phyloP scores from a whole-genome alignment of 2,888 invertebrate species.

The Macrosoma leucophasiata region DNA sequence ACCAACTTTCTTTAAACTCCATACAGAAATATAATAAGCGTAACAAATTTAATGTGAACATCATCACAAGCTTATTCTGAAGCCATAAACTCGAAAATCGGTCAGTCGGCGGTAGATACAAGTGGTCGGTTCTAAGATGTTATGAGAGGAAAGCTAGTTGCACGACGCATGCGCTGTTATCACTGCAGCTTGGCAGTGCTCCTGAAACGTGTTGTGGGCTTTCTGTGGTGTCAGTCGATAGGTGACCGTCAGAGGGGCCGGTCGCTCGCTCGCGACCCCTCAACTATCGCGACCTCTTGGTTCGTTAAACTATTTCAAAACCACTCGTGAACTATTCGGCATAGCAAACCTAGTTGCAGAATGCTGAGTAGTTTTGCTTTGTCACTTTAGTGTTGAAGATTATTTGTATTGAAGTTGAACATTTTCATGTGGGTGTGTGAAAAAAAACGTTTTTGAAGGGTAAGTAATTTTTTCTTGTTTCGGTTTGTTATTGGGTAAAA shows the following conservation, averaged over 20 bases:
- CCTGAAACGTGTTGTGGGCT: constrained; percentile 43
- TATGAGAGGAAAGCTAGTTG: constrained; percentile 47
- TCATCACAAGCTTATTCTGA: constrained; percentile 21
- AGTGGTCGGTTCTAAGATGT: constrained; percentile 35
- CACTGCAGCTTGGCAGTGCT: constrained; percentile 58
- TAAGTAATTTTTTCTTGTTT: too few species aligned
- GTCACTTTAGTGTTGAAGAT: too few species aligned
- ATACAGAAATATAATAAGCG: constrained; percentile 17
- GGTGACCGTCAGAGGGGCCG: constrained; percentile 35
- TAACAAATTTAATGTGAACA: not conserved
- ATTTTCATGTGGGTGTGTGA: too few species aligned
- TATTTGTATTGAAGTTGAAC: too few species aligned
- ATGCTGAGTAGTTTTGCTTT: too few species aligned
- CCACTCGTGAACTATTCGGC: too few species aligned
- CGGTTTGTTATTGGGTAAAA: too few species aligned
- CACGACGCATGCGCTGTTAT: constrained; percentile 54
- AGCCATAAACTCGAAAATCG: constrained; percentile 32
- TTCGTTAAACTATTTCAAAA: too few species aligned
- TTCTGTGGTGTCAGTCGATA: constrained; percentile 58
- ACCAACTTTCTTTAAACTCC: constrained; percentile 25
- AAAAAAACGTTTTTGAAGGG: too few species aligned
- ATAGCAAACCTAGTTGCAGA: too few species aligned
- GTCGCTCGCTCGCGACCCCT: constrained; percentile 31
- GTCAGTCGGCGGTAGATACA: constrained; percentile 22
- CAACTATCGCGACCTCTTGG: constrained; percentile 9